Base-by-base conservation (phyloP, 35 echinoderm and acorn worm genomes). In the Stichopus chloronotus region DNA sequence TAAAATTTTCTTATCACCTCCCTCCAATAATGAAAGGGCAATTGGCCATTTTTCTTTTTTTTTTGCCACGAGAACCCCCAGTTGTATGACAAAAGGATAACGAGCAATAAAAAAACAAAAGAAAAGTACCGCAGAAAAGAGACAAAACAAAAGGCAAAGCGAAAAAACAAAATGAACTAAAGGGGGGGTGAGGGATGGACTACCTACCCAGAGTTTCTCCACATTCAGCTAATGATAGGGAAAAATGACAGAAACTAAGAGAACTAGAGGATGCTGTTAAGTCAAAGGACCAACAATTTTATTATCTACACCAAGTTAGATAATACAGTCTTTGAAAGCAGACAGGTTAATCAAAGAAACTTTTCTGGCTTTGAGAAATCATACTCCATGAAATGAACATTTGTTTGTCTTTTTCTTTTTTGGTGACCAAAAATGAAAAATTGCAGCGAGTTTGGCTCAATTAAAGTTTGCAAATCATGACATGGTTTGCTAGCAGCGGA, bases 141-240 rank as follows among this genome's bases (percentile, higher is more conserved):
- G 19, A 58, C 10, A 25, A 30, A 59, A n/a, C 14, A 17, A 24
- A 87, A 8, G 57, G 22, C 8, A 88, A 63, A 25, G 86, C 57
- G 52, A 25, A 57, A 58, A 24, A 21, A 30, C 22, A 21, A 21
- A 17, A 54, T 10, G 78, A 16, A 21, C 52, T 85, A 88, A 16
- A 6, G 24, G 86, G 86, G 25, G 88, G 88, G 56, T 14, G 12
- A 6, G 25, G 88, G 88, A 9, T 91, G 87, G 16, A 30, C 90
- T 97, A 97, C 96, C 90, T 97, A 97, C 96, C 96, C 96, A 97
- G 52, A 97, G 86, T 88, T 97, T 97, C 81, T 97, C 96, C 96
- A 97, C 90, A 78, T 90, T 91, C 68, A 97, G 96, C 96, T 97
- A 97, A 78, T 90, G 71, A 20, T 20, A 52, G 88, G 72, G 54